These are phyloP conservation scores for Bombus vancouverensis DNA, from an alignment of 1,140 invertebrate genomes.

Conservation along the genomic window DNA sequence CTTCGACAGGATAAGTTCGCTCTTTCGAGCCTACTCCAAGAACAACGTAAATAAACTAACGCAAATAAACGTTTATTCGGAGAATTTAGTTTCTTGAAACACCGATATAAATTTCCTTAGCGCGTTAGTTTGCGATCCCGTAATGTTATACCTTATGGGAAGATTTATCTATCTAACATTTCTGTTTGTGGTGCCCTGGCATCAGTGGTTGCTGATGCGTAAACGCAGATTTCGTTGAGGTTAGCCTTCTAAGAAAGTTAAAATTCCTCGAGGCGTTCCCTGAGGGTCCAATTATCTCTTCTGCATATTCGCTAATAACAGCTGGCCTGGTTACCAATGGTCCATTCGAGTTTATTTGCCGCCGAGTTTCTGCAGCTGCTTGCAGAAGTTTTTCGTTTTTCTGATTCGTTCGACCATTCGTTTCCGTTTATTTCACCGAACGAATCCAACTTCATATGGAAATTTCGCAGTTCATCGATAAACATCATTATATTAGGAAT, in stretches of 20 bases:
- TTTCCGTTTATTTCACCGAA: background rate
- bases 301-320: slow-evolving; percentile 69
- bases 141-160: slow-evolving; percentile 1
- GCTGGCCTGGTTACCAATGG: slow-evolving; percentile 24
- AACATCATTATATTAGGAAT: background rate
- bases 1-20: background rate
- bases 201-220: slow-evolving; percentile 39
- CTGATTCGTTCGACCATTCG: no score
- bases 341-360: slow-evolving; percentile 34
- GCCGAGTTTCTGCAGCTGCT: slow-evolving; percentile 27
- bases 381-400: background rate
- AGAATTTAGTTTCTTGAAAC: slow-evolving; percentile 7
- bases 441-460: background rate
- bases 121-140: slow-evolving; percentile 25
- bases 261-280: slow-evolving; percentile 41
- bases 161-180: slow-evolving; percentile 51
- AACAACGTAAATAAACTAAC: background rate
- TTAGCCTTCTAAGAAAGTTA: slow-evolving; percentile 19
- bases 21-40: no score
- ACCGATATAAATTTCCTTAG: slow-evolving; percentile 25
- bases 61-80: background rate
- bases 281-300: slow-evolving; percentile 69
- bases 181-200: background rate
- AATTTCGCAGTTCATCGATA: background rate
- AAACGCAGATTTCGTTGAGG: slow-evolving; percentile 45